Conservation (phyloP, 2,797 vertebrate species). For the Dicrostonyx torquatus region DNA sequence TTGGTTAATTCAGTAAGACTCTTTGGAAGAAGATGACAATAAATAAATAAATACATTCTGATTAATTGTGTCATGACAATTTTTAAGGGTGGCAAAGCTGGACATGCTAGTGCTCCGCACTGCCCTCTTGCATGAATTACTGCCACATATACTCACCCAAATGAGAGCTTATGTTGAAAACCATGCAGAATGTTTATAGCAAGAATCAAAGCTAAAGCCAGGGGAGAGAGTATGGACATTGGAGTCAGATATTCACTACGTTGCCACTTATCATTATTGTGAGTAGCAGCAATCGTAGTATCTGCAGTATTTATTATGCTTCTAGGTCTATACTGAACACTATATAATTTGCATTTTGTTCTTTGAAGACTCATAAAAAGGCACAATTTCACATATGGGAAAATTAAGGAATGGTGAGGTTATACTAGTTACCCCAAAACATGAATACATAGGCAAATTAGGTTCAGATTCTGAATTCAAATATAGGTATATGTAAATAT, state of each 20-base stretch:
- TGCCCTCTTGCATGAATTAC: not conserved
- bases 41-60: not conserved
- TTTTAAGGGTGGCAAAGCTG: not conserved
- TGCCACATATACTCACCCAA: not conserved
- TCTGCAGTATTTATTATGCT: not conserved
- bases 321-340: not conserved
- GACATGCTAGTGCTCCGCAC: rapidly evolving
- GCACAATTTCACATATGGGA: not conserved
- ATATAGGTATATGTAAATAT: not conserved
- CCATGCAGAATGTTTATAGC: not conserved
- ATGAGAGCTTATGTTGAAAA: not conserved
- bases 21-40: not conserved
- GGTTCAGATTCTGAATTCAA: slow-evolving; percentile 34
- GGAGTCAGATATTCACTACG: not conserved
- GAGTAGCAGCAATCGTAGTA: not conserved
- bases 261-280: not conserved
- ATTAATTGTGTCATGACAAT: not conserved
- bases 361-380: slow-evolving; percentile 3
- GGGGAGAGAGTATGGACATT: not conserved
- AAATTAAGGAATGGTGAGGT: not conserved
- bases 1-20: slow-evolving; percentile 11
- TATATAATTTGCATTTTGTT: slow-evolving; percentile 10
- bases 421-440: not conserved
- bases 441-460: not conserved
- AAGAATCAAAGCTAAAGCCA: slow-evolving; percentile 17